Evolutionary conservation across 2,888 invertebrate genomes (phyloP).

Genomic region (Sesamia inferens): DNA sequence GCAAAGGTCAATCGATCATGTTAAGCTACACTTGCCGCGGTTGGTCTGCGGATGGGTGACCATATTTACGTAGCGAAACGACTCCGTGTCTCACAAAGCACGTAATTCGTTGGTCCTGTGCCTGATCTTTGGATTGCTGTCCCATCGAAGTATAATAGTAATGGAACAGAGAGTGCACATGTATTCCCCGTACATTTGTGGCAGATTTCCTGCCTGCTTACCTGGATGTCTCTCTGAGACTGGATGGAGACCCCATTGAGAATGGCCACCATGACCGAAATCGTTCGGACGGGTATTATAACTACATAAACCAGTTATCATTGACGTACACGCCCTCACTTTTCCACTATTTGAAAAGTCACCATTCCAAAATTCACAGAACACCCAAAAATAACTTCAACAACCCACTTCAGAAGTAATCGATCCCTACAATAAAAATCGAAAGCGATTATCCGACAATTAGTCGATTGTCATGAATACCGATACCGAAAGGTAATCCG

Average conservation of each 20-base stretch:
- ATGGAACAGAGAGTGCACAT: not conserved
- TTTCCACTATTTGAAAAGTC: not conserved
- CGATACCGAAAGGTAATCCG: slow-evolving; percentile 58
- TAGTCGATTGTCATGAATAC: slow-evolving; percentile 54
- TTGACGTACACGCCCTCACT: not conserved
- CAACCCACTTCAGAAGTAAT: slow-evolving; percentile 37
- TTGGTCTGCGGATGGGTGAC: no score
- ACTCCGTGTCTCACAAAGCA: not conserved
- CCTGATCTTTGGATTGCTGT: not conserved
- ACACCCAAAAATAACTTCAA: slow-evolving; percentile 2
- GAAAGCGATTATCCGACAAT: slow-evolving; percentile 63
- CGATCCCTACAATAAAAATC: slow-evolving; percentile 53
- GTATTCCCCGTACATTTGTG: not conserved
- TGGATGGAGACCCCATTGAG: not conserved
- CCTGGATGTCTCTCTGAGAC: not conserved
- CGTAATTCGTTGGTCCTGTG: not conserved
- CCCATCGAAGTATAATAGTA: not conserved
- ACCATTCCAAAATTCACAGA: not conserved
- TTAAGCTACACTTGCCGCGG: no score
- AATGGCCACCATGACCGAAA: not conserved
- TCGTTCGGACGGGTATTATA: not conserved
- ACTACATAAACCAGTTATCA: not conserved
- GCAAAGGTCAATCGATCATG: no score
- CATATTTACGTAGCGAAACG: no score
- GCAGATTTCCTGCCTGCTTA: not conserved